Conservation (phyloP, 2,113 vertebrate genomes). For the Sus scrofa region DNA sequence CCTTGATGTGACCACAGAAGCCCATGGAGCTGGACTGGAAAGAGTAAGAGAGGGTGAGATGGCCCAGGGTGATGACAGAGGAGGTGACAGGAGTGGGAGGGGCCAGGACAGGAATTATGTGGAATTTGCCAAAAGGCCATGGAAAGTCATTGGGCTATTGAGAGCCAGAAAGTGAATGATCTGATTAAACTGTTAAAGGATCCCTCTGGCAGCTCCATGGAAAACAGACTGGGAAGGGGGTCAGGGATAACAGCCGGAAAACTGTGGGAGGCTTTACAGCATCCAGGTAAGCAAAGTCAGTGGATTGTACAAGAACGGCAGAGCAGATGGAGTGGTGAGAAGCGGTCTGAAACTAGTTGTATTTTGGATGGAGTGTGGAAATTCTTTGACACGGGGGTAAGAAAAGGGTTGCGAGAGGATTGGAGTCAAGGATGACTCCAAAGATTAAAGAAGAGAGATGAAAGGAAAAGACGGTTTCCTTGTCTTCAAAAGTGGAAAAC, state of each 20-base stretch:
- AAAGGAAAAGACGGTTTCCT: not conserved
- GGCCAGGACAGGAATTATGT: not conserved
- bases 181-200: not conserved
- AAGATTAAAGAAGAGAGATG: not conserved
- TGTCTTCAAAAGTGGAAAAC: not conserved
- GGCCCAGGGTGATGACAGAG: not conserved
- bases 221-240: not conserved
- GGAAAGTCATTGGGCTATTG: not conserved
- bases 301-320: not conserved
- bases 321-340: not conserved
- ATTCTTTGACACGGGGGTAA: not conserved
- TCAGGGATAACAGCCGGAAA: not conserved
- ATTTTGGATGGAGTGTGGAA: not conserved
- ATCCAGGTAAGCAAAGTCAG: not conserved
- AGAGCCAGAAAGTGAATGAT: not conserved
- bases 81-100: accelerated
- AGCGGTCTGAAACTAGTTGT: not conserved
- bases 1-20: not conserved
- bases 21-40: not conserved
- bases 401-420: not conserved
- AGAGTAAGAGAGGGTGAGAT: not conserved
- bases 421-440: not conserved
- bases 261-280: not conserved
- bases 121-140: not conserved
- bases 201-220: not conserved